Conservation (phyloP, 2,113 vertebrate genomes). For the Pitta sordida region DNA sequence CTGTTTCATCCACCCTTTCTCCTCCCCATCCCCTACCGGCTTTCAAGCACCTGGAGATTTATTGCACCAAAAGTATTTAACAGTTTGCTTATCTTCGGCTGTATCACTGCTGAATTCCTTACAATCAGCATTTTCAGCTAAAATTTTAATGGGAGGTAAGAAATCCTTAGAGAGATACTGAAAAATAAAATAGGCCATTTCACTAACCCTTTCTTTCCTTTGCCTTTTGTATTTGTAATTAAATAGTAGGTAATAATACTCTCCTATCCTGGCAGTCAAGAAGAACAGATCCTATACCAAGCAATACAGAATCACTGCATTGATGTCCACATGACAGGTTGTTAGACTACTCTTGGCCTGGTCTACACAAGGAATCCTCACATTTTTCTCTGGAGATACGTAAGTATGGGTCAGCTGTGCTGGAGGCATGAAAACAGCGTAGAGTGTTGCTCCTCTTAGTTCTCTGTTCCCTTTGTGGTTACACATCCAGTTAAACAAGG, state of each 20-base stretch:
- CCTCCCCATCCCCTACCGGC: neutral
- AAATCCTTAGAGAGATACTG: conserved; percentile 26
- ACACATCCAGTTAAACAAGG: neutral
- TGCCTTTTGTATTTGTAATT: neutral
- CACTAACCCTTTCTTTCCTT: conserved; percentile 37
- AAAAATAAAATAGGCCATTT: conserved; percentile 45
- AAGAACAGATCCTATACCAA: neutral
- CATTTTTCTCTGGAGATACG: neutral
- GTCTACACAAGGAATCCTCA: neutral
- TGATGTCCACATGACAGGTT: neutral
- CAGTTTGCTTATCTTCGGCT: conserved; percentile 14
- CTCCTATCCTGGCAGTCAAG: neutral
- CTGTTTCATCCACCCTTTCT: conserved; percentile 40
- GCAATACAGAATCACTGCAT: neutral
- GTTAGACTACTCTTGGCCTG: neutral
- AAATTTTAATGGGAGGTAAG: conserved; percentile 39
- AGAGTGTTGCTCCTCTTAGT: neutral
- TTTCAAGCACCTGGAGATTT: conserved; percentile 22
- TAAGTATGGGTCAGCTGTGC: neutral
- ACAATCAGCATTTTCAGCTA: conserved; percentile 46
- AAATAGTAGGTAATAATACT: neutral
- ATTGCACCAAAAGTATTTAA: conserved; percentile 36
- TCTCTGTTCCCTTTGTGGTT: neutral
- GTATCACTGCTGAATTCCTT: conserved; percentile 3
- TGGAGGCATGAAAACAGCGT: neutral